phyloP scores from a whole-genome alignment of 2,797 vertebrate species.

The Pipistrellus pipistrellus region DNA sequence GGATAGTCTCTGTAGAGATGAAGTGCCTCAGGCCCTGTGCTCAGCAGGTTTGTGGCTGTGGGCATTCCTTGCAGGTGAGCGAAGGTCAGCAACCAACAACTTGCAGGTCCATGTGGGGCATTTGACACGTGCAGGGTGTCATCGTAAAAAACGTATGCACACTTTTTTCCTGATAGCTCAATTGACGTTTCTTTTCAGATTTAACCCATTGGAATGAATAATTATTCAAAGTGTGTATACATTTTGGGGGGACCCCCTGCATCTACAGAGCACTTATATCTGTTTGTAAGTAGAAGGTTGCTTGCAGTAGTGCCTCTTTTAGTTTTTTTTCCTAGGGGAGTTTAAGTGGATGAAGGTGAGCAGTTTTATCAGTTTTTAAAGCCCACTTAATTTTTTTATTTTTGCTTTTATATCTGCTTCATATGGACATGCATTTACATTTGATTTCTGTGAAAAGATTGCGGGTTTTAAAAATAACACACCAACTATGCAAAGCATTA shows the following conservation, averaged over 20 bases:
- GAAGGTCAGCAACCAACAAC: not conserved
- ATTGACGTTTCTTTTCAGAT: too few relatives aligned
- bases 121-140: not conserved
- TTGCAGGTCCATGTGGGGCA: not conserved
- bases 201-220: too few relatives aligned
- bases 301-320: not conserved
- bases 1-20: too few relatives aligned
- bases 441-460: conserved; percentile 50
- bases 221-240: too few relatives aligned
- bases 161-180: too few relatives aligned
- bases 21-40: not conserved
- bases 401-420: conserved; percentile 57
- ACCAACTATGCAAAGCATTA: not conserved
- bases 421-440: not conserved
- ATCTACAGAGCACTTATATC: not conserved
- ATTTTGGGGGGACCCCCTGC: too few relatives aligned
- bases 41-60: not conserved
- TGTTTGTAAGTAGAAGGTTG: not conserved
- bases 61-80: not conserved
- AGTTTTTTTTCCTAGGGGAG: not conserved
- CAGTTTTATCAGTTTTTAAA: conserved; percentile 41
- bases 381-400: not conserved
- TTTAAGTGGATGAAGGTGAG: not conserved
- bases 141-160: too few relatives aligned
- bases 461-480: not conserved